Percentiles rank a stretch among this genome's conserved stretches.
phyloP scores from a whole-genome alignment of 2,888 invertebrate genomes.

The Ernsta delagoae region DNA sequence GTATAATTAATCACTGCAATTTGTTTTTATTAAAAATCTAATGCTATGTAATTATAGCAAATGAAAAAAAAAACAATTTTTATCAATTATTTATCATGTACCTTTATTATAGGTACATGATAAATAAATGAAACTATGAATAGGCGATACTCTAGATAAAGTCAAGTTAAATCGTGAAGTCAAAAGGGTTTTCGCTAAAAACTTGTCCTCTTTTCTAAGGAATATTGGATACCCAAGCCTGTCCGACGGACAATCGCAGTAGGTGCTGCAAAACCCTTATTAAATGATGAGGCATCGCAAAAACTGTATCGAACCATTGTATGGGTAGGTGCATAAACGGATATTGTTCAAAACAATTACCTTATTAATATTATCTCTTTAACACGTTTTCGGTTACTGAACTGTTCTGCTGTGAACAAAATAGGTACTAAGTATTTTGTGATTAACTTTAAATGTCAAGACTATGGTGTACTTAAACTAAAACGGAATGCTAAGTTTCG shows the following conservation, averaged over 20 bases:
- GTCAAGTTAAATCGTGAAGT: neutral
- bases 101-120: too few species aligned
- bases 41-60: too few species aligned
- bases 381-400: constrained; percentile 20
- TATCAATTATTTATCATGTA: too few species aligned
- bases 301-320: constrained; percentile 24
- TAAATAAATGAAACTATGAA: too few species aligned
- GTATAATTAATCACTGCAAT: too few species aligned
- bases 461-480: too few species aligned
- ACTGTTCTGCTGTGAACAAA: constrained; percentile 6
- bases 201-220: neutral
- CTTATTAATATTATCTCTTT: constrained; percentile 22
- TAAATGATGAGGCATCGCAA: constrained; percentile 45
- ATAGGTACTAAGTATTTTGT: neutral
- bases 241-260: constrained; percentile 41
- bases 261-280: constrained; percentile 43
- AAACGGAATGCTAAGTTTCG: too few species aligned
- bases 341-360: constrained; percentile 34
- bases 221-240: constrained; percentile 17
- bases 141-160: neutral
- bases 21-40: too few species aligned
- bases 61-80: too few species aligned
- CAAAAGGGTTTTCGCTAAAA: neutral
- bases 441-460: neutral
- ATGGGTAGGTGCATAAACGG: constrained; percentile 24